These are phyloP conservation scores for Euwallacea similis DNA, from an alignment of 1,140 invertebrate species.

Conservation along the genomic window DNA sequence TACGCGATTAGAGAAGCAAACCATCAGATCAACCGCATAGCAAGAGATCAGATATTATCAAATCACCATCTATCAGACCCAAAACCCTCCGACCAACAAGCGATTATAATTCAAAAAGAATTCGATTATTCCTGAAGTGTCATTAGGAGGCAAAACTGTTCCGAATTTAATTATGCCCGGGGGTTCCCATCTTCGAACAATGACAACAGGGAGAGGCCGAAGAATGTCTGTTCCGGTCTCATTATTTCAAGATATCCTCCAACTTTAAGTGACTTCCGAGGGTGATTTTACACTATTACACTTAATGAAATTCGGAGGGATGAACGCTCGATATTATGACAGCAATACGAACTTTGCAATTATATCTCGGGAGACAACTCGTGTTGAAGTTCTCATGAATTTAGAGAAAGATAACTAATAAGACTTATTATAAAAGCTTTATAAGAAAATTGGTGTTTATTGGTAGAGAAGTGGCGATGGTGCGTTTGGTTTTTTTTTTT, in stretches of 20 bases:
- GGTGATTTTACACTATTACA: slow-evolving; percentile 29
- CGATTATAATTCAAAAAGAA: slow-evolving; percentile 16
- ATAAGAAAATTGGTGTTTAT: no score
- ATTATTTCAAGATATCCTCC: slow-evolving; percentile 31
- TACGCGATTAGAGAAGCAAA: neutral
- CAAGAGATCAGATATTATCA: no score
- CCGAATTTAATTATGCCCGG: slow-evolving; percentile 24
- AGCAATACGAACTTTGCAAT: no score
- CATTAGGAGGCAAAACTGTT: slow-evolving; percentile 24
- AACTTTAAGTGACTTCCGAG: slow-evolving; percentile 30
- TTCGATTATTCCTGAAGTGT: slow-evolving; percentile 18
- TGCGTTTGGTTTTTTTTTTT: no score
- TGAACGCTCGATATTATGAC: no score
- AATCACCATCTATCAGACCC: no score
- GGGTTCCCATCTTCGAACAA: slow-evolving; percentile 19
- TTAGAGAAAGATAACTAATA: no score
- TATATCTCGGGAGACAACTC: no score
- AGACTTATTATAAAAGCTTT: no score
- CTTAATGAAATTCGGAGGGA: slow-evolving; percentile 21
- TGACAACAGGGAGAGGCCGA: slow-evolving; percentile 20
- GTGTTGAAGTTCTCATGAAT: no score
- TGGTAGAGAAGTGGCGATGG: no score
- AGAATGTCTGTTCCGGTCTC: slow-evolving; percentile 27
- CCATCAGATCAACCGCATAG: neutral
- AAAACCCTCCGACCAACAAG: neutral